These are phyloP conservation scores for Gymnocypris eckloni DNA, from an alignment of 2,797 vertebrate species.

Conservation along the genomic window DNA sequence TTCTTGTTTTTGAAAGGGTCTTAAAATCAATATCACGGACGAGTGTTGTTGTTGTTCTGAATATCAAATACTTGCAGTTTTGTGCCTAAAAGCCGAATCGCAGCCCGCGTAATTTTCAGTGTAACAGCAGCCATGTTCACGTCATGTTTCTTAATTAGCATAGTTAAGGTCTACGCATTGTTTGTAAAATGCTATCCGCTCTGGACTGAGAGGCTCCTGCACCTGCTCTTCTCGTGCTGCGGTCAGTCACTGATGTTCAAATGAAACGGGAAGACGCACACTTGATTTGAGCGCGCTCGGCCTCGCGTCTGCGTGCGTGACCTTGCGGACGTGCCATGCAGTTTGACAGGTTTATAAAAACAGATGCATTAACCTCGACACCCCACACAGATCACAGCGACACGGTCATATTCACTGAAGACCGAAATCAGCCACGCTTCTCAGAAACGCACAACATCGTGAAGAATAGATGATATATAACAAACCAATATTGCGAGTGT, in stretches of 20 bases:
- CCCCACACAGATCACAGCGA: background rate
- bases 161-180: background rate
- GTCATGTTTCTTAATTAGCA: background rate
- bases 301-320: slow-evolving; percentile 39
- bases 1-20: background rate
- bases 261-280: background rate
- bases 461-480: background rate
- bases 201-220: background rate
- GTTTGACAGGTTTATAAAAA: slow-evolving; percentile 27
- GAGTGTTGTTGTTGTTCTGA: background rate
- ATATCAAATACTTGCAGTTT: background rate
- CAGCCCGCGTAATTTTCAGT: background rate
- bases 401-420: background rate
- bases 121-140: background rate
- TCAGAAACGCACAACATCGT: background rate
- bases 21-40: background rate
- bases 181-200: background rate
- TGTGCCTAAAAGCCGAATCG: background rate
- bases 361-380: background rate
- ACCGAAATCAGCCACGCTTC: background rate
- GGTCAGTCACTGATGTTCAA: slow-evolving; percentile 1
- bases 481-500: background rate
- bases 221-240: slow-evolving; percentile 15
- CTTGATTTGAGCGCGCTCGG: slow-evolving; percentile 16
- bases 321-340: slow-evolving; percentile 39